Base-by-base conservation (phyloP, 2,113 vertebrate genomes). In the Tretioscincus oriximinensis region DNA sequence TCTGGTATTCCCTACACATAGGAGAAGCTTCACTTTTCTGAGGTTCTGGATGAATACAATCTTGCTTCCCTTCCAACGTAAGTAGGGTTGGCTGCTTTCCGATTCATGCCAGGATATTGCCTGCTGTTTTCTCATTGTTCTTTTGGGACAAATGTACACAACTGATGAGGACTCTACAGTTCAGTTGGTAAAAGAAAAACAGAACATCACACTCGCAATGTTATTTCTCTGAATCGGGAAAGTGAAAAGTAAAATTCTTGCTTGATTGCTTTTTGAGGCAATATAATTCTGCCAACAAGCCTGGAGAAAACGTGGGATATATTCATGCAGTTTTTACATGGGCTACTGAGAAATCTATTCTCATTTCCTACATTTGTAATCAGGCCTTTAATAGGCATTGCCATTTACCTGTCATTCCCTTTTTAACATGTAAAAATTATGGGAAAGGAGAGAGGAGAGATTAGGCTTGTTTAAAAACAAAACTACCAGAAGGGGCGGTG, bases 51-150 rank as follows among this genome's bases (percentile, higher is more conserved):
- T 72, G 58, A 49, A 72, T 24, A 22, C 51, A 63, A 26, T 2
- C 16, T 31, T 71, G 18, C 58, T 58, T 29, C 35, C 10, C 51
- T 69, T 41, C 2, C 67, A 35, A 41, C 41, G 21, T 45, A 35
- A 22, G 67, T 69, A 35, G 16, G 14, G 1, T 68, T 29, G 29
- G 9, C 67, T 41, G 31, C 4, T 72, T 61, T 24, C n/a, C 63
- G 54, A 5, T 21, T 71, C 20, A 28, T 28, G n/a, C 61, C 54
- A 47, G 41, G 67, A 29, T 47, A 63, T 71, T 78, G 31, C 77
- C 49, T 78, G 49, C 28, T 78, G 67, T 60, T 61, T n/a, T 60
- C 70, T 60, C 54, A 70, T 61, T 72, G 78, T 72, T 35, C 54
- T 80, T 80, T 9, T 47, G 58, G 69, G 68, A 80, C 1, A 61